phyloP scores from a whole-genome alignment of 2,797 vertebrate species.

The Macropus fuliginosus region DNA sequence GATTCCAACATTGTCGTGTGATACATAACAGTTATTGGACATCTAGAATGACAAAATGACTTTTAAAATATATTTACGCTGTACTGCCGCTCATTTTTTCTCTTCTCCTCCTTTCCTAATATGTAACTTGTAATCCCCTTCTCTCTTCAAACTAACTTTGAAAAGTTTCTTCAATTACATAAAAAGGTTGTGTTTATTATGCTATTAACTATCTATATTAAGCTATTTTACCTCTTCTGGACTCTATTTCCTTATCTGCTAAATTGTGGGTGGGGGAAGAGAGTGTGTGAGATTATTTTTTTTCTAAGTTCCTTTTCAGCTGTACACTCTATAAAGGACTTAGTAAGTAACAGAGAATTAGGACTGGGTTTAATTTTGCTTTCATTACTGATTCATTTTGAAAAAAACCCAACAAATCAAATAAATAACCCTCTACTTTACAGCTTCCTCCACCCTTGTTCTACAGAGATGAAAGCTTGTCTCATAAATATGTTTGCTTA shows the following conservation, averaged over 20 bases:
- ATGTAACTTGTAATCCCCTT: not conserved
- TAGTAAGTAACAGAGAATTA: not conserved
- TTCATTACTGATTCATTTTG: not conserved
- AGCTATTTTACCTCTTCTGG: not conserved
- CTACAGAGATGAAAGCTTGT: not conserved
- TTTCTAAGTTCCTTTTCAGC: not conserved
- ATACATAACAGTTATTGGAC: not conserved
- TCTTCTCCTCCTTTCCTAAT: not conserved
- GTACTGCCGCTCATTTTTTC: not conserved
- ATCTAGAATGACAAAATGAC: not conserved
- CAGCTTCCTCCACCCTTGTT: not conserved
- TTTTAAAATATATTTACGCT: not conserved
- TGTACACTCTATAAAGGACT: not conserved
- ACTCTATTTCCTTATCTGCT: not conserved
- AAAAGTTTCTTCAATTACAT: not conserved
- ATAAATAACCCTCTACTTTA: not conserved
- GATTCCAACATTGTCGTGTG: not conserved
- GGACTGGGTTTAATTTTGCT: not conserved
- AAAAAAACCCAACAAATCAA: not conserved
- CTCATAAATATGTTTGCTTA: not conserved
- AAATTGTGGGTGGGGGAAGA: not conserved
- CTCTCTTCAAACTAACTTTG: not conserved
- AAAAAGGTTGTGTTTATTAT: not conserved
- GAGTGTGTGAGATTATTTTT: not conserved
- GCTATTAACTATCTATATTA: not conserved